Percentiles rank a stretch among this genome's conserved stretches.
These are phyloP conservation scores for Nesoenas mayeri DNA, from an alignment of 2,113 vertebrate genomes.

Conservation along the genomic window DNA sequence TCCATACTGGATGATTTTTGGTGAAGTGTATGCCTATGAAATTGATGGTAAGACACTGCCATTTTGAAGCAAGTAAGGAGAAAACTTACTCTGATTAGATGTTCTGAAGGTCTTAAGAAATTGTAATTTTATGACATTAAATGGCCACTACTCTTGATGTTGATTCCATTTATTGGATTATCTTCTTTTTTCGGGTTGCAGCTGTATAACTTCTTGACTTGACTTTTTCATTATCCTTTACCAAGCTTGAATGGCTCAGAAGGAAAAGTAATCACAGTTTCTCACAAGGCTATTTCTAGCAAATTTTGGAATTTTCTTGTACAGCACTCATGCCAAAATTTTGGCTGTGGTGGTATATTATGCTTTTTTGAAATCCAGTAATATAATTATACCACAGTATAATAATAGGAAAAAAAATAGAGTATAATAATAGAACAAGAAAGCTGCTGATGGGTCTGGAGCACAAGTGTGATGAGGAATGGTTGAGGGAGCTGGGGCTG, in stretches of 20 bases:
- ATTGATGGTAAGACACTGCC: constrained; percentile 89
- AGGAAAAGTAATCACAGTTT: background rate
- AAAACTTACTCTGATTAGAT: background rate
- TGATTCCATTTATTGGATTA: background rate
- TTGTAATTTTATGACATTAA: background rate
- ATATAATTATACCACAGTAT: background rate
- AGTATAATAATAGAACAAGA: no score
- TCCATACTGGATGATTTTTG: constrained; percentile 99
- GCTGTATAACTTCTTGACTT: background rate
- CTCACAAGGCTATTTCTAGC: background rate
- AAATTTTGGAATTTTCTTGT: background rate
- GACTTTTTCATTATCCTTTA: background rate
- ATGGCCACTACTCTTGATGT: background rate
- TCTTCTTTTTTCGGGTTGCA: background rate
- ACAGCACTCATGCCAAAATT: background rate
- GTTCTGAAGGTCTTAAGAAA: background rate
- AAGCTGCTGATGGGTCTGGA: no score
- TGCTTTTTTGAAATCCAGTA: background rate
- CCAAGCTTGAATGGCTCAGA: background rate
- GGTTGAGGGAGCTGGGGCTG: no score
- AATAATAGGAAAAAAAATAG: no score
- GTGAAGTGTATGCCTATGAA: constrained; percentile 99
- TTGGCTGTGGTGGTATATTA: background rate
- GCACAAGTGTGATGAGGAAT: no score
- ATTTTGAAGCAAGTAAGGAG: background rate